A percentile compares a stretch with the other conserved stretches of the same genome.
Evolutionary conservation across 2,888 invertebrate genomes (phyloP).

Genomic region (Lasiommata megera): DNA sequence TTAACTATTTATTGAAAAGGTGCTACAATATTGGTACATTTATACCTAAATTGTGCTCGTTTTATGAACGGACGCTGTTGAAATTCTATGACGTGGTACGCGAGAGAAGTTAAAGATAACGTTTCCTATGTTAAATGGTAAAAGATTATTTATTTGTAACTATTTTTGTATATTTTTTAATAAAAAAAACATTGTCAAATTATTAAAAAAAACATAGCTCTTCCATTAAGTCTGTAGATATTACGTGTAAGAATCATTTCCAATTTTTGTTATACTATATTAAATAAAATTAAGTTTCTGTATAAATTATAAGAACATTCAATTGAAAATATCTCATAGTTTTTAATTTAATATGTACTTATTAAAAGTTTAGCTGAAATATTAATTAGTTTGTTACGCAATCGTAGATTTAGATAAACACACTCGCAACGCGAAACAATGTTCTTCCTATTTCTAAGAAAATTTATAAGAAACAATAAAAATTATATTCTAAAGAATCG

Average conservation of each 20-base stretch:
- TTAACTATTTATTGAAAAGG: slow-evolving; percentile 35
- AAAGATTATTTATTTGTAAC: slow-evolving; percentile 78
- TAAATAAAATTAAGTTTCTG: slow-evolving; percentile 52
- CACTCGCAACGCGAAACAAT: slow-evolving; percentile 72
- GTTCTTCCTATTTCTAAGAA: slow-evolving; percentile 76
- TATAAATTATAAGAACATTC: slow-evolving; percentile 70
- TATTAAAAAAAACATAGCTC: slow-evolving; percentile 49
- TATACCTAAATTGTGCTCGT: neutral
- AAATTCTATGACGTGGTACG: slow-evolving; percentile 5
- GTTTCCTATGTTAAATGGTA: slow-evolving; percentile 69
- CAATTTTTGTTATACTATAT: slow-evolving; percentile 44
- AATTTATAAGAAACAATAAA: slow-evolving; percentile 78
- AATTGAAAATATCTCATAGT: slow-evolving; percentile 71
- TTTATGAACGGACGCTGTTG: slow-evolving; percentile 41
- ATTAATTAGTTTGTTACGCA: slow-evolving; percentile 60
- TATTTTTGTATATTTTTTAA: slow-evolving; percentile 71
- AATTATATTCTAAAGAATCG: slow-evolving; percentile 63
- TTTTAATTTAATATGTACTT: slow-evolving; percentile 60
- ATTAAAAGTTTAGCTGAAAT: slow-evolving; percentile 63
- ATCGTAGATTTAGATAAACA: slow-evolving; percentile 52
- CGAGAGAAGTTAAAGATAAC: slow-evolving; percentile 17
- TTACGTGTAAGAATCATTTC: slow-evolving; percentile 54
- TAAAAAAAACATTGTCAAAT: slow-evolving; percentile 45
- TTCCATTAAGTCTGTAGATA: slow-evolving; percentile 76
- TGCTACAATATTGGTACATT: slow-evolving; percentile 41